Conservation (phyloP, 1,140 invertebrate genomes). For the Himalopsyche phryganea region DNA sequence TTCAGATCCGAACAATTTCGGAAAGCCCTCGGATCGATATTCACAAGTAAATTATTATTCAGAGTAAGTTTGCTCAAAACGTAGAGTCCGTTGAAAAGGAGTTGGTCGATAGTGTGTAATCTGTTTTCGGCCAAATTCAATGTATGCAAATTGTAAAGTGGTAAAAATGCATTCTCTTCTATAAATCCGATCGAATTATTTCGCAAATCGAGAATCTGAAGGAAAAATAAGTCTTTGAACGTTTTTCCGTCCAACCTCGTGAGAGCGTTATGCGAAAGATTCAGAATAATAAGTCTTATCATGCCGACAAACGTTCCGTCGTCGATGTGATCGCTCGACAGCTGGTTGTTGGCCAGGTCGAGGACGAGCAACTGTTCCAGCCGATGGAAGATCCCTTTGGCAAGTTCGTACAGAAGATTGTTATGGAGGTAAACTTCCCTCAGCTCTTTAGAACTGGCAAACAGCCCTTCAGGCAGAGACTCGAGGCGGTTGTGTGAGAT, state of each 20-base stretch:
- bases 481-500: constrained; percentile 78
- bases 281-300: constrained; percentile 77
- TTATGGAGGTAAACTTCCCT: constrained; percentile 80
- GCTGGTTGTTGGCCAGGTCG: constrained; percentile 81
- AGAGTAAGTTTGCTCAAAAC: constrained; percentile 79
- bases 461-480: constrained; percentile 72
- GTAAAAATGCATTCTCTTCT: constrained; percentile 81
- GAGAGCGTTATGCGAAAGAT: constrained; percentile 79
- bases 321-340: constrained; percentile 78
- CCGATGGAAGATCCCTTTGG: constrained; percentile 76
- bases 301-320: constrained; percentile 79
- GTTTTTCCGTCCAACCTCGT: constrained; percentile 77
- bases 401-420: constrained; percentile 75
- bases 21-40: constrained; percentile 78
- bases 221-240: constrained; percentile 82
- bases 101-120: constrained; percentile 73
- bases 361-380: constrained; percentile 80
- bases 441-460: constrained; percentile 71
- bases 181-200: constrained; percentile 85
- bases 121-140: constrained; percentile 82
- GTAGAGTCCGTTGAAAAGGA: constrained; percentile 80
- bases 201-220: constrained; percentile 82
- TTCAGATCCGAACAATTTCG: constrained; percentile 87
- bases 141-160: constrained; percentile 82
- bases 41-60: constrained; percentile 80